Base-by-base conservation (phyloP, 1,140 invertebrate genomes). In the Plutomurus gul region DNA sequence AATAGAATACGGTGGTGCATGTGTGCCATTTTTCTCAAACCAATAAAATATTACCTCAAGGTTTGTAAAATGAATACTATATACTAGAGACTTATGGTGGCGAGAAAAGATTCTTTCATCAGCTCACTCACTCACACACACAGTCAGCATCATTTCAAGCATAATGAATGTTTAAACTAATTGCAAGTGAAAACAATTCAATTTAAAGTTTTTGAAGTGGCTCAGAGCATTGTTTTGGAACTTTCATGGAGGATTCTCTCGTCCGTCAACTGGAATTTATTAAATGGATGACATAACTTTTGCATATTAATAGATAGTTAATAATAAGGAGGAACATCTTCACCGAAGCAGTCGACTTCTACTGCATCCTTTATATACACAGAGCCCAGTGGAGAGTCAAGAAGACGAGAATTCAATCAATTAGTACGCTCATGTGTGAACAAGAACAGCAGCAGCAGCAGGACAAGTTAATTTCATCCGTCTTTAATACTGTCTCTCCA, bases 391-490 rank as follows among this genome's bases (percentile, higher is more conserved):
- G 10, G 22, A 65, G 56, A 65, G 56, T 65, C 56, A 65, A 65
- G 27, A 27, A 33, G n/a, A n/a, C n/a, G 27, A 18, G 56, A 76
- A 56, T 76, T 76, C 74, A 76, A 76, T 76, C 74, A 76, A 76
- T 76, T 76, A 56, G 74, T 56, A 11, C 74, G 47, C 6, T 33
- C 74, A 76, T 76, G 74, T 76, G 47, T 7, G 60, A 20, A 22
- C 30, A 16, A 16, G 60, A 20, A 22, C 30, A 16, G 10, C 13
- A 33, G 37, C 13, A 75, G 27, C 33, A 43, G 27, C 13, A 33
- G 40, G 13, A 75, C 30, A 75, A 47, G 20, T 75, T 33, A 36
- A 49, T 75, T 47, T 75, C 73, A 65, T 33, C 56, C 18, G 27
- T 33, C 27, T 65, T n/a, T 27, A 43, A 30, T 46, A 43, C n/a